Conservation (phyloP, 2,888 invertebrate genomes). For the Anthophora plumipes region DNA sequence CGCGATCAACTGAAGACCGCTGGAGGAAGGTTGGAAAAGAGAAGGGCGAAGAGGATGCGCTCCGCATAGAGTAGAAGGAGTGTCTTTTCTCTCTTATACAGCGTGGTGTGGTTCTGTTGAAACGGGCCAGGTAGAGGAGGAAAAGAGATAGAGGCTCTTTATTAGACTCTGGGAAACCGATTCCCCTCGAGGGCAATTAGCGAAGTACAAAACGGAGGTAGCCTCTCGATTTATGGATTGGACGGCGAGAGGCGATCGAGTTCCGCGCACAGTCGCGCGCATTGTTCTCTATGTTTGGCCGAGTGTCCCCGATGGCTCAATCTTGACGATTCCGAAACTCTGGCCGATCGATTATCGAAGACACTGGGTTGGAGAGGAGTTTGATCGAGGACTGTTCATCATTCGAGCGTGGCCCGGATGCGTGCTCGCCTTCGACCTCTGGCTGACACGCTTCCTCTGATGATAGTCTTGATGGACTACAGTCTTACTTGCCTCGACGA, state of each 20-base stretch:
- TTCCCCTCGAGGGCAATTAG: slow-evolving; percentile 73
- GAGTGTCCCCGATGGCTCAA: slow-evolving; percentile 70
- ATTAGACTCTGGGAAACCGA: slow-evolving; percentile 71
- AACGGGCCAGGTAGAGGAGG: slow-evolving; percentile 30
- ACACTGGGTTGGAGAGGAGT: not conserved
- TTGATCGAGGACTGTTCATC: slow-evolving; percentile 45
- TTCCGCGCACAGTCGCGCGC: slow-evolving; percentile 28
- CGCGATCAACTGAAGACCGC: slow-evolving; percentile 36
- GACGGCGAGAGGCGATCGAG: slow-evolving; percentile 64
- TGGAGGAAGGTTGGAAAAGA: not conserved
- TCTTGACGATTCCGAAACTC: slow-evolving; percentile 55
- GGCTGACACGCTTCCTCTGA: slow-evolving; percentile 20
- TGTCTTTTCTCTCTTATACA: not conserved
- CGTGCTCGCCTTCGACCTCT: slow-evolving; percentile 9
- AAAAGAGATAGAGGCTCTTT: slow-evolving; percentile 57
- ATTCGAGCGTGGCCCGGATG: slow-evolving; percentile 15
- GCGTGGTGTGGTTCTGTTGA: not conserved
- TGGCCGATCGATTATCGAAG: slow-evolving; percentile 54
- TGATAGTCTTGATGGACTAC: slow-evolving; percentile 19
- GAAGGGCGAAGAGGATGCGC: slow-evolving; percentile 30
- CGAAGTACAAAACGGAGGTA: slow-evolving; percentile 71
- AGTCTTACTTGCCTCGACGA: slow-evolving; percentile 11
- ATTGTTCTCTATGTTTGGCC: slow-evolving; percentile 48
- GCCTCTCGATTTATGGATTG: slow-evolving; percentile 72
- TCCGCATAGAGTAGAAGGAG: not conserved